Evolutionary conservation across 2,797 vertebrate genomes (phyloP), one percentile per base, ranked within the genome.

Genomic region (Hyperoplus immaculatus): DNA sequence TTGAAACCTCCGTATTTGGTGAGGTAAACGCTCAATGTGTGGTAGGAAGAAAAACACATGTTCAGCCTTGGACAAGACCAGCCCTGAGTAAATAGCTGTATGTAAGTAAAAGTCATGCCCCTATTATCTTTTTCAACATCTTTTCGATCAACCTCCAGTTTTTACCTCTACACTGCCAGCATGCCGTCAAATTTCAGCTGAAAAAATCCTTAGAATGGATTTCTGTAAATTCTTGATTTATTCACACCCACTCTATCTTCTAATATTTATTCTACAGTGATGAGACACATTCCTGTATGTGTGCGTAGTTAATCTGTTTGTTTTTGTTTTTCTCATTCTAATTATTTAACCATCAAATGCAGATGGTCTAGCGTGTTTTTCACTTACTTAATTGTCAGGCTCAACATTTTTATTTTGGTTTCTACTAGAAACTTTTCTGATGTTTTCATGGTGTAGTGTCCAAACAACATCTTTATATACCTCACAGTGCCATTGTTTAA

Each of bases 341-440:
- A 83, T 77, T 50, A 66, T 80, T 80, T 49, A 71, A 72, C 38
- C 29, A 11, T 69, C 2, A 4, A 68, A 63, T 53, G 16, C 57
- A 62, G 29, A 78, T 56, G 38, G 69, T 83, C 49, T 77, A 56
- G 86, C 85, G 16, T 67, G 55, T n/a, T 74, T 80, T 62, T 49
- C 29, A 29, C 29, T 72, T 70, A 66, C 79, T 73, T 79, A 78
- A 86, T 29, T 29, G 29, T 29, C 29, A 29, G 29, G 29, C 29
- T 29, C 29, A 29, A 29, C 3, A 29, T 29, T 29, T 29, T 29
- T 29, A 29, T 29, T 29, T 29, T 29, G 29, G 29, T 29, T 29
- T 29, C 29, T 29, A 29, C 29, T 29, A 29, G 29, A 29, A 29
- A 29, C 29, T 29, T 29, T 29, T 29, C 29, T 29, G 29, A 3